Base-by-base conservation (phyloP, 1,140 invertebrate species). In the Drosophila novamexicana region DNA sequence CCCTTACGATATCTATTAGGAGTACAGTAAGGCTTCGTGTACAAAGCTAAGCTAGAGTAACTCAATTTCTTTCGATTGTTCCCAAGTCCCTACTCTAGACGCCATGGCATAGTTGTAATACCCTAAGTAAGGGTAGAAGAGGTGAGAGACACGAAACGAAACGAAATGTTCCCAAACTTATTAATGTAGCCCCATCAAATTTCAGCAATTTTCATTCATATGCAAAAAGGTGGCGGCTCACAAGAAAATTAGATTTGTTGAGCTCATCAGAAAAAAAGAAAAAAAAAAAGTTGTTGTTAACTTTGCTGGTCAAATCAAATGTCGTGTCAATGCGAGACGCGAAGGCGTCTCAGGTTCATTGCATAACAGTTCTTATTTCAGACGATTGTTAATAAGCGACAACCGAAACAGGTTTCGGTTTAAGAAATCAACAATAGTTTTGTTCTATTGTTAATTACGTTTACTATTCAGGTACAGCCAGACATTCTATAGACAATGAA, bases 121-220 rank as follows among this genome's bases (percentile, higher is more conserved):
- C 22, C 22, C 22, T 3, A 3, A 22, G 2, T 2, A 22, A 22
- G 22, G 22, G 22, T 4, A 22, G 1, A 22, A 22, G 18, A 1
- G 18, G 18, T 18, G 18, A 14, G 14, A 14, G 18, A 18, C 1
- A 18, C 18, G 18, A 18, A 16, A 50, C 36, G 32, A 32, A 42
- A 69, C 62, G 57, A 42, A 68, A 54, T 65, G 57, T 80, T 73
- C 66, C 63, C 56, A 71, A 77, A 72, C 77, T 83, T 79, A 86
- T 86, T 83, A 29, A 29, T 29, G 22, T 29, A 29, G 22, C 22
- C 22, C 22, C 22, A 29, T 29, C 22, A 63, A 62, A 50, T 71
- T 75, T 66, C 62, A 71, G 49, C 50, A 32, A 40, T 79, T 88
- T 86, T 83, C 79, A 86, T 86, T 86, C 83, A 86, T 86, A 86